These are phyloP conservation scores for Hyposmocoma kahamanoa DNA, from an alignment of 1,140 invertebrate species.

Conservation along the genomic window DNA sequence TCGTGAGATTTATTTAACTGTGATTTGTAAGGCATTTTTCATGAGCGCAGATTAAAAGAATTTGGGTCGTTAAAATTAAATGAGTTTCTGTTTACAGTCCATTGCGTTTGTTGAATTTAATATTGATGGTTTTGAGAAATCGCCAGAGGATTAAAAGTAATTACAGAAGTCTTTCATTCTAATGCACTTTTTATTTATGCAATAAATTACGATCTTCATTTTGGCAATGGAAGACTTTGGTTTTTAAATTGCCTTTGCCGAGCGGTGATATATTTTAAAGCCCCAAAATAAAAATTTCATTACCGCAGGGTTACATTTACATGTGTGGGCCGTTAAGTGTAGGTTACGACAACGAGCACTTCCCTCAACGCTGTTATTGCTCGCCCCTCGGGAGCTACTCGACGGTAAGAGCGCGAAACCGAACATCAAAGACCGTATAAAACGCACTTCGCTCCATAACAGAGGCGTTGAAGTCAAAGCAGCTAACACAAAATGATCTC, in stretches of 20 bases:
- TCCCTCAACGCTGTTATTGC: slow-evolving; percentile 41
- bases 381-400: slow-evolving; percentile 37
- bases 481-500: slow-evolving; percentile 32
- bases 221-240: no score
- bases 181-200: neutral
- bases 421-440: slow-evolving; percentile 59
- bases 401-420: slow-evolving; percentile 44
- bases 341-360: slow-evolving; percentile 27
- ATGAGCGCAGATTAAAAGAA: slow-evolving; percentile 44
- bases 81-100: slow-evolving; percentile 29
- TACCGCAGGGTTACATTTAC: slow-evolving; percentile 19
- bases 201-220: no score
- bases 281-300: slow-evolving; percentile 9
- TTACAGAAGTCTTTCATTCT: neutral
- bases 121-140: neutral
- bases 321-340: slow-evolving; percentile 24
- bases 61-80: slow-evolving; percentile 48
- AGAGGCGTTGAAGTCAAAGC: slow-evolving; percentile 35
- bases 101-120: neutral
- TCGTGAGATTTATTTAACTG: slow-evolving; percentile 54
- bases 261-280: no score
- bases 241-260: no score
- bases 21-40: slow-evolving; percentile 55
- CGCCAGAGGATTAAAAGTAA: neutral
- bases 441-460: slow-evolving; percentile 55